phyloP scores from a whole-genome alignment of 2,888 invertebrate species.

The Steromphala cineraria region DNA sequence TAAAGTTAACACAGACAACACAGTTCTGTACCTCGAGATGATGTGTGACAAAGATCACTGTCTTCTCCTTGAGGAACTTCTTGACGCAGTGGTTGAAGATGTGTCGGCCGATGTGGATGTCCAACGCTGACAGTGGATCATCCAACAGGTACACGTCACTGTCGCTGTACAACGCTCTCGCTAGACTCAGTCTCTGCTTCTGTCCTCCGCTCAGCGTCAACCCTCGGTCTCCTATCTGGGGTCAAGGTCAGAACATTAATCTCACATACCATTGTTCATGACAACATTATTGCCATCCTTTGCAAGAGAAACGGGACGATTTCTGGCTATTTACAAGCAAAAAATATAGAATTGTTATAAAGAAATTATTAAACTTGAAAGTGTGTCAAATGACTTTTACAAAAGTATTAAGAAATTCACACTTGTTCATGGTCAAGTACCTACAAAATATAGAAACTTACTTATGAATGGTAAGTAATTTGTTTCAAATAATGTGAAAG shows the following conservation, averaged over 20 bases:
- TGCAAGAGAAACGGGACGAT: too few relatives aligned
- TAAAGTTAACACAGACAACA: too few relatives aligned
- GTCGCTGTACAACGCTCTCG: conserved; percentile 67
- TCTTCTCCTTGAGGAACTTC: conserved; percentile 59
- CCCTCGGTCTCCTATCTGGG: conserved; percentile 70
- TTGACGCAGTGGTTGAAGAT: conserved; percentile 64
- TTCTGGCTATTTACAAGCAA: too few relatives aligned
- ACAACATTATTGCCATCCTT: too few relatives aligned
- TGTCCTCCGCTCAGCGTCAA: conserved; percentile 68
- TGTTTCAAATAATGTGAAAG: too few relatives aligned
- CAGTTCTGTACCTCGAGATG: conserved; percentile 70
- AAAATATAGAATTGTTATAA: too few relatives aligned
- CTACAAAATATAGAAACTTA: too few relatives aligned
- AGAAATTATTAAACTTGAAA: too few relatives aligned
- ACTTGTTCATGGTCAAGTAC: too few relatives aligned
- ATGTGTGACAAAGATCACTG: conserved; percentile 68
- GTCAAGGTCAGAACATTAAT: background rate
- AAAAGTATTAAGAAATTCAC: too few relatives aligned
- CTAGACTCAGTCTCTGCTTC: conserved; percentile 69
- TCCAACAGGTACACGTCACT: conserved; percentile 65
- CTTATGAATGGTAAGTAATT: too few relatives aligned
- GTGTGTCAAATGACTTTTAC: too few relatives aligned
- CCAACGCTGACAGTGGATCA: conserved; percentile 68
- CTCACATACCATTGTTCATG: background rate
- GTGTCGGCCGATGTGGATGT: conserved; percentile 65